These are phyloP conservation scores for Zoroaster sp. DNA, from an alignment of 53 echinoderm and acorn worm genomes.

Conservation along the genomic window DNA sequence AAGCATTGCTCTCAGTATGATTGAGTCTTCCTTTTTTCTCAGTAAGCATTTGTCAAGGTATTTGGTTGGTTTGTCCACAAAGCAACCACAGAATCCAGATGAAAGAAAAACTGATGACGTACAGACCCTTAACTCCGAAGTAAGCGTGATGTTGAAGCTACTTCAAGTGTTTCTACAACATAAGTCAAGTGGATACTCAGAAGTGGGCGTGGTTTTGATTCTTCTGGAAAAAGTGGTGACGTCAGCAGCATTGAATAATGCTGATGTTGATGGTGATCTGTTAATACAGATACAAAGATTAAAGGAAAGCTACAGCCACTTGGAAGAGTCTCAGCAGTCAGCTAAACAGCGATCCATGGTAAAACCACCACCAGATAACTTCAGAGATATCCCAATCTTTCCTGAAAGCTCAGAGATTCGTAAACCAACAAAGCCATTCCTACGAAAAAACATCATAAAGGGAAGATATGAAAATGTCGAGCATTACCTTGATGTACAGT, in stretches of 20 bases:
- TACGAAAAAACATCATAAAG: slow-evolving; percentile 69
- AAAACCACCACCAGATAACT: slow-evolving; percentile 56
- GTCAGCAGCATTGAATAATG: not conserved
- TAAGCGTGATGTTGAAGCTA: not conserved
- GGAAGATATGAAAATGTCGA: slow-evolving; percentile 68
- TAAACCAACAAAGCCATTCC: slow-evolving; percentile 48
- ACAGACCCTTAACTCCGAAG: not conserved
- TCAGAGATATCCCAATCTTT: slow-evolving; percentile 66
- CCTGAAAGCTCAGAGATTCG: slow-evolving; percentile 47
- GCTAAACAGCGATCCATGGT: not conserved
- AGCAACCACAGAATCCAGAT: not conserved
- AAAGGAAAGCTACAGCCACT: not conserved
- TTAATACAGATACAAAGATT: not conserved
- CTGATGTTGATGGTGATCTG: not conserved
- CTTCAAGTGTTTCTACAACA: not conserved
- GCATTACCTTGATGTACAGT: slow-evolving; percentile 92
- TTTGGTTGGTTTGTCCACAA: not conserved
- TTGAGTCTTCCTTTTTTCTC: not conserved
- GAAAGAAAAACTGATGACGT: not conserved
- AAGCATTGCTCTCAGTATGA: not conserved
- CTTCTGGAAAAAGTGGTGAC: slow-evolving; percentile 13
- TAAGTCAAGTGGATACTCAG: not conserved
- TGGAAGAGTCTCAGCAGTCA: not conserved
- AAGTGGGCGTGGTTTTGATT: slow-evolving; percentile 26
- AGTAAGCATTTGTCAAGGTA: not conserved